phyloP scores from a whole-genome alignment of 1,140 invertebrate genomes.

The Oncopeltus fasciatus region DNA sequence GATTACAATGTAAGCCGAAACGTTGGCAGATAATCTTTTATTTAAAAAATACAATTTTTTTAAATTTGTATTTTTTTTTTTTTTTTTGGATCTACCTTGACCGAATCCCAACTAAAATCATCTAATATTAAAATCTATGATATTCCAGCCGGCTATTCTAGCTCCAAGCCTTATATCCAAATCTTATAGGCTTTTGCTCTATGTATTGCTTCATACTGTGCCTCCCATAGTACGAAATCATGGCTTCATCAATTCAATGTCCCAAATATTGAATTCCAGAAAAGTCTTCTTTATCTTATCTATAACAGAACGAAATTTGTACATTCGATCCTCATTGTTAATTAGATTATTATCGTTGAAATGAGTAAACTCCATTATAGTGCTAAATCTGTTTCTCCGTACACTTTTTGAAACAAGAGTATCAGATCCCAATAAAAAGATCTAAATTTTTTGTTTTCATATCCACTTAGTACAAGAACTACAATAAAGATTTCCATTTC shows the following conservation, averaged over 20 bases:
- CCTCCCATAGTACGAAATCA: neutral
- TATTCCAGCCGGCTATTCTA: too few relatives aligned
- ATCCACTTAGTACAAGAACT: neutral
- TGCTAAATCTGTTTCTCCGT: neutral
- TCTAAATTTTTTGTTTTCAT: neutral
- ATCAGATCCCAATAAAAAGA: neutral
- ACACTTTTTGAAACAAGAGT: neutral
- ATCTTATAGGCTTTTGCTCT: neutral
- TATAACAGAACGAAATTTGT: too few relatives aligned
- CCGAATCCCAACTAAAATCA: too few relatives aligned
- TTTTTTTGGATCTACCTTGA: too few relatives aligned
- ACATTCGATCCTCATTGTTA: neutral
- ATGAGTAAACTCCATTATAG: neutral
- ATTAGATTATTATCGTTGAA: neutral
- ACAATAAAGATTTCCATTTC: neutral
- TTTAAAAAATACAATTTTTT: too few relatives aligned
- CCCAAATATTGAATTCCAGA: too few relatives aligned
- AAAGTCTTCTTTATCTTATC: too few relatives aligned
- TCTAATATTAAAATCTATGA: too few relatives aligned
- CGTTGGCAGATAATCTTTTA: too few relatives aligned
- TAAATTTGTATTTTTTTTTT: too few relatives aligned
- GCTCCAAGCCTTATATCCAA: neutral
- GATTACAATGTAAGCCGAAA: too few relatives aligned
- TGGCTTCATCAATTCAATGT: neutral
- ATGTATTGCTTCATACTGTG: too few relatives aligned